Base-by-base conservation (phyloP, 2,888 invertebrate genomes). In the Hirtodrosophila duncani region DNA sequence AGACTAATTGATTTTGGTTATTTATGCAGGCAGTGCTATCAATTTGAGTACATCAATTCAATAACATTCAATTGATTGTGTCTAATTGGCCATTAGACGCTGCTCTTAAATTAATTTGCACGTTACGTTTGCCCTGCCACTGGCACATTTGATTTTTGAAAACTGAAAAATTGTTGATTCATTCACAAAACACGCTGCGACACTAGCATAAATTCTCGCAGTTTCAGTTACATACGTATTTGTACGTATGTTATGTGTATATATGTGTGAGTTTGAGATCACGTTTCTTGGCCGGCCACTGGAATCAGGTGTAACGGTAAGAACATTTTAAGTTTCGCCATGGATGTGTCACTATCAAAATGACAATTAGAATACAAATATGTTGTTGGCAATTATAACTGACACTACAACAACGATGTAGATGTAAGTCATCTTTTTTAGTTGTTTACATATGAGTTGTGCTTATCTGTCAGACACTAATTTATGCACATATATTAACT, bases 211-310 rank as follows among this genome's bases (percentile, higher is more conserved):
- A 31, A 39, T 29, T 20, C 10, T 26, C 8, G 27, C 6, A 36
- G 9, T 13, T 7, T 33, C 33, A 49, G 18, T 30, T 29, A 26
- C 29, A 42, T 34, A 34, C 27, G 20, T 17, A 37, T 31, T 30
- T 8, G 18, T 21, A 26, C 17, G 21, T 20, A 2, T 16, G 27
- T 33, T 23, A 27, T 33, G 3, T 23, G 14, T 10, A 10, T 21
- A n/a, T 23, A 21, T 44, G 18, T 43, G n/a, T 33, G 30, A 31
- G 6, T 9, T 6, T n/a, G 38, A 33, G 77, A 77, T 71, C 71
- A 77, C 71, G 67, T 77, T 77, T 61, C 63, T 34, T 20, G 31
- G 23, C 24, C 14, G 31, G 27, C 42, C 38, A 44, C 14, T 29
- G 33, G 61, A 58, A 45, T 51, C 23, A 27, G 44, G 29, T 29